Evolutionary conservation across 2,888 invertebrate genomes (phyloP).

Genomic region (Dyspetes luteomarginatus): DNA sequence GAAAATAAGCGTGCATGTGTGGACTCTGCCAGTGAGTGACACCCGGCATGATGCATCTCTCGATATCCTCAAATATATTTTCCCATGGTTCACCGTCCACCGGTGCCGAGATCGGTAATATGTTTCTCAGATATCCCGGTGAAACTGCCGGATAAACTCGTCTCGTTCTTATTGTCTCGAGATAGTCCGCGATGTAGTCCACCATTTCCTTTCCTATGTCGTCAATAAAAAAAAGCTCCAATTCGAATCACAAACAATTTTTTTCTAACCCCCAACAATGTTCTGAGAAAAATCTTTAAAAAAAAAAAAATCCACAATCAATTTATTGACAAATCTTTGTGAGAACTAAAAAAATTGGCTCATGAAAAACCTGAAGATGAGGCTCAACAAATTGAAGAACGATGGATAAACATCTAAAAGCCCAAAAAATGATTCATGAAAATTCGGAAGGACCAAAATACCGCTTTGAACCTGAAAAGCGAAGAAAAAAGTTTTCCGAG

Average conservation of each 20-base stretch:
- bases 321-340: too few relatives aligned
- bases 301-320: too few relatives aligned
- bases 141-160: constrained; percentile 97
- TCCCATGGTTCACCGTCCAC: constrained; percentile 94
- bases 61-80: constrained; percentile 96
- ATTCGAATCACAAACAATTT: not conserved
- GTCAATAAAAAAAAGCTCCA: not conserved
- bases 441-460: too few relatives aligned
- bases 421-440: too few relatives aligned
- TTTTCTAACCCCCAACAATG: too few relatives aligned
- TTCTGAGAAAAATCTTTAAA: too few relatives aligned
- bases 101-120: constrained; percentile 95
- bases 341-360: too few relatives aligned
- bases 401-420: too few relatives aligned
- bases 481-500: too few relatives aligned
- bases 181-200: constrained; percentile 98
- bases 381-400: too few relatives aligned
- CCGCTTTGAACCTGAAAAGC: too few relatives aligned
- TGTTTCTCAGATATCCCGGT: constrained; percentile 95
- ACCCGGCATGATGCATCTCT: constrained; percentile 98
- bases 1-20: constrained; percentile 99
- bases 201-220: constrained; percentile 97
- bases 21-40: constrained; percentile 99
- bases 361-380: too few relatives aligned
- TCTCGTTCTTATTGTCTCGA: constrained; percentile 94